A percentile compares a stretch with the other conserved stretches of the same genome.
Conservation (phyloP, 1,140 invertebrate species). For the Eubasilissa regina region DNA sequence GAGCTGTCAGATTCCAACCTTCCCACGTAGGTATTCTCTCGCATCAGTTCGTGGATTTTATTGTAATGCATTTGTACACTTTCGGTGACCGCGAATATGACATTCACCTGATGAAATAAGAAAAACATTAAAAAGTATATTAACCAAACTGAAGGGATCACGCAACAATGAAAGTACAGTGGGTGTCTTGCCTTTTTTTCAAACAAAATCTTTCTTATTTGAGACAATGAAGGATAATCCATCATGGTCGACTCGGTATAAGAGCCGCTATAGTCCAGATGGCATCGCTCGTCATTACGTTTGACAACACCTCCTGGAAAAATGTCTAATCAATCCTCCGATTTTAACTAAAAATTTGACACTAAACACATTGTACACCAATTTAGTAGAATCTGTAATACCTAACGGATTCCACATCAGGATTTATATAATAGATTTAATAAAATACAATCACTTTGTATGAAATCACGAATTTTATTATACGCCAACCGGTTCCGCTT, state of each 20-base stretch:
- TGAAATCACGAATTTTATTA: too few species aligned
- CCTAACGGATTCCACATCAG: too few species aligned
- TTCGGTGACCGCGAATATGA: constrained; percentile 76
- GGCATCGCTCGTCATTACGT: constrained; percentile 73
- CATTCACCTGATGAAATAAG: constrained; percentile 68
- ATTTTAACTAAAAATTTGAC: not conserved
- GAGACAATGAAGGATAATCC: constrained; percentile 77
- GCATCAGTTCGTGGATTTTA: constrained; percentile 70
- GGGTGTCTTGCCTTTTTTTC: constrained; percentile 69
- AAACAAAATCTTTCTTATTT: constrained; percentile 73
- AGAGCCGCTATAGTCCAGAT: constrained; percentile 72
- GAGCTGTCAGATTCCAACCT: constrained; percentile 74
- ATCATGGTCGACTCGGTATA: constrained; percentile 72
- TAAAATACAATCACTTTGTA: too few species aligned
- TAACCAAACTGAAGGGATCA: not conserved
- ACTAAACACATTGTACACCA: too few species aligned
- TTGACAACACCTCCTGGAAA: constrained; percentile 69
- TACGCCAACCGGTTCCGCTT: too few species aligned
- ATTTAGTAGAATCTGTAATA: too few species aligned
- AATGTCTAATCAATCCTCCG: not conserved
- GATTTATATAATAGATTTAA: too few species aligned
- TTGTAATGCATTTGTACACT: constrained; percentile 72
- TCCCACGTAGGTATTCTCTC: constrained; percentile 74
- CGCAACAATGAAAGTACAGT: not conserved
- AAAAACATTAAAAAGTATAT: constrained; percentile 39